Evolutionary conservation across 2,797 vertebrate species (phyloP), one percentile per base, ranked within the genome.

Genomic region (Nasua narica): DNA sequence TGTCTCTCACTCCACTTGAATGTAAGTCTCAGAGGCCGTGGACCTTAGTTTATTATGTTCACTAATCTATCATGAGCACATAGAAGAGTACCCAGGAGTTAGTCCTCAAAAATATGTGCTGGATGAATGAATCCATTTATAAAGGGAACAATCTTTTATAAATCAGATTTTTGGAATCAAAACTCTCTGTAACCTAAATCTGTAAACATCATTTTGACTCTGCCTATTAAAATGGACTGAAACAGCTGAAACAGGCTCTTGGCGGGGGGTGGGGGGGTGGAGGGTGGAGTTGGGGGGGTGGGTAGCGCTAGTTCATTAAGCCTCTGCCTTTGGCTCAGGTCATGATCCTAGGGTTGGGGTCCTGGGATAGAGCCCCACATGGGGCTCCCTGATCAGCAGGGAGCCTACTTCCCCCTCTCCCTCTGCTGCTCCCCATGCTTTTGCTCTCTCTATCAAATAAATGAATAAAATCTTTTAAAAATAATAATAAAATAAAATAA

Each of bases 71-170:
- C n/a, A 23, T 77, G 54, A 79, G 35, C 21, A 89, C 54, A 35
- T 16, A 62, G 54, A 87, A 48, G 40, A 91, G 23, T 96, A 74
- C 62, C 69, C 93, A 87, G 78, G 56, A 91, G 37, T 14, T 87
- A 62, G 46, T 56, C 25, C 48, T 52, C 87, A 79, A 56, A 90
- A 94, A 94, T 95, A 95, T 79, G 97, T 91, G 37, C 78, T 83
- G 78, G 62, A 93, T 94, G 95, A 97, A 96, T 94, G 76, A 85
- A 72, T 70, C 69, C 56, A 94, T 93, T 97, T 84, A 93, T 90
- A 89, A 87, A 70, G 76, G 32, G 1, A 82, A 74, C 6, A 58
- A 74, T 18, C 29, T 97, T 96, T 87, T 77, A 67, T 65, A 88
- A 90, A 82, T 77, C 83, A 88, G 37, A 76, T 62, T 97, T 90